A percentile compares a stretch with the other conserved stretches of the same genome.
phyloP scores from a whole-genome alignment of 1,140 invertebrate genomes.

The Epicauta chinensis region DNA sequence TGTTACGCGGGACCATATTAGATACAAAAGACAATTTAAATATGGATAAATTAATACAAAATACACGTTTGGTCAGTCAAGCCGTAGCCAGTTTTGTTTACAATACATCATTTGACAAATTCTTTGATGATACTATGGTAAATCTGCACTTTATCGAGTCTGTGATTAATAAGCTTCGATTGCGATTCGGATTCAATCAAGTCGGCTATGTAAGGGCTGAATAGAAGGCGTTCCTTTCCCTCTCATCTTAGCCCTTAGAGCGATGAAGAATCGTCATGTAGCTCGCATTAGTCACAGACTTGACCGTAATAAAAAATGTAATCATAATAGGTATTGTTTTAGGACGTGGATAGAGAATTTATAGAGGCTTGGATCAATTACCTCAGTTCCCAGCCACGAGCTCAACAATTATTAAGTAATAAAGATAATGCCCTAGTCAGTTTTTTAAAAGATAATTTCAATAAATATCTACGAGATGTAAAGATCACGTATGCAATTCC shows the following conservation, averaged over 20 bases:
- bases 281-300: too few species aligned
- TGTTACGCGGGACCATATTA: constrained; percentile 54
- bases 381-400: constrained; percentile 63
- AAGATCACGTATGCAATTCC: constrained; percentile 61
- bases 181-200: too few species aligned
- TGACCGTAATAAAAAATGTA: too few species aligned
- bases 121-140: constrained; percentile 68
- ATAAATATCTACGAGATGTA: constrained; percentile 69
- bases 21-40: constrained; percentile 55
- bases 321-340: too few species aligned
- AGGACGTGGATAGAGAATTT: constrained; percentile 67
- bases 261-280: too few species aligned
- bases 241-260: too few species aligned
- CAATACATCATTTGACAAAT: constrained; percentile 62
- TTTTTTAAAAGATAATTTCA: constrained; percentile 66
- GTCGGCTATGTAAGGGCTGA: too few species aligned
- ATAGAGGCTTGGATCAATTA: constrained; percentile 70
- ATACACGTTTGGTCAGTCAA: constrained; percentile 75
- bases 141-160: constrained; percentile 20
- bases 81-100: constrained; percentile 80
- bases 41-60: constrained; percentile 55
- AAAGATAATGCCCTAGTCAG: constrained; percentile 59
- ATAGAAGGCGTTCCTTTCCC: too few species aligned
- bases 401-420: constrained; percentile 63
- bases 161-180: too few species aligned